Base-by-base conservation (phyloP, 2,888 invertebrate species). In the Drosophila siamana region DNA sequence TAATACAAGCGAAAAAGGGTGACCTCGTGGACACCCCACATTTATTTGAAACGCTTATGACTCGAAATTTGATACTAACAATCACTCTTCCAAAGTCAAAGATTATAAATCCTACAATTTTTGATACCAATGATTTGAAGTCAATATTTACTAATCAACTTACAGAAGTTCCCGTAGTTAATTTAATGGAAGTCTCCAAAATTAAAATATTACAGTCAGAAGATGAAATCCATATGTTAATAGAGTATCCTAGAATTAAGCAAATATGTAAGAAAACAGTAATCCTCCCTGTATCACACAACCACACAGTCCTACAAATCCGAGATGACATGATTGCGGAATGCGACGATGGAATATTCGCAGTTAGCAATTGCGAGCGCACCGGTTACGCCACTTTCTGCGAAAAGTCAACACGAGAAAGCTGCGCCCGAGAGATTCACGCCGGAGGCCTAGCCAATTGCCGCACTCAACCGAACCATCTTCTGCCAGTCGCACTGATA, bases 31-130 rank as follows among this genome's bases (percentile, higher is more conserved):
- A 51, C 51, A 40, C 26, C 15, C 15, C 38, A 1, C 11, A 48
- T 33, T 16, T 59, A 6, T 59, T 22, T 11, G 40, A 59, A 16
- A 26, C 24, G 1, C 46, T 59, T 4, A 22, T 48, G 6, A n/a
- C 54, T 8, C 38, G 54, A n/a, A 47, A 55, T 13, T 55, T 43
- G 8, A 55, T 55, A 7, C 55, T 55, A 15, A 55, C 33, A 43
- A 43, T 33, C 11, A 54, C 43, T 33, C 22, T 33, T 11, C 43
- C 43, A 9, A 36, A 44, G 5, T 9, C 55, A 11, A 4, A 5
- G 3, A 40, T 40, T 15, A 15, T 40, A 40, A 40, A 40, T 8
- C 40, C 40, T 6, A 16, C 15, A 30, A 30, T 30, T 13, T 48
- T 48, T 22, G n/a, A 36, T 22, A 33, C 19, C 13, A 5, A 54